Evolutionary conservation across 2,888 invertebrate species (phyloP).

Genomic region (Sisyra terminalis): DNA sequence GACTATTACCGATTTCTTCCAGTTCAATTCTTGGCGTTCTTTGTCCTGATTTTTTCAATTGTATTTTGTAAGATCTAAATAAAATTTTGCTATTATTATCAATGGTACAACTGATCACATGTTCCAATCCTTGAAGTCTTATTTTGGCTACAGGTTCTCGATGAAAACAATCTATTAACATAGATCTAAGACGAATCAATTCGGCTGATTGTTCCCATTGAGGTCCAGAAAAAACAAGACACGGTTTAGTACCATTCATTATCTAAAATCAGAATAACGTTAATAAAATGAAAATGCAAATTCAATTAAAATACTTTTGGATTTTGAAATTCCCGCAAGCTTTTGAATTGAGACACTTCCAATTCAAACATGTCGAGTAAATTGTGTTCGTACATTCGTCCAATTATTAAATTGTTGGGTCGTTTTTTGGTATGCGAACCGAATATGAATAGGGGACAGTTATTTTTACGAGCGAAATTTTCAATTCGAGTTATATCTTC

Average conservation of each 20-base stretch:
- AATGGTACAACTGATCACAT: constrained; percentile 79
- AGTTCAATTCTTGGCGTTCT: constrained; percentile 82
- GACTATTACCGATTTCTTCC: constrained; percentile 77
- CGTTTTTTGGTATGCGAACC: constrained; percentile 89
- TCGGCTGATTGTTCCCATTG: constrained; percentile 74
- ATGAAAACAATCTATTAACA: constrained; percentile 86
- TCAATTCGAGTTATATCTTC: constrained; percentile 77
- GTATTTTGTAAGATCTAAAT: constrained; percentile 62
- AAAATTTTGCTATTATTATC: constrained; percentile 59
- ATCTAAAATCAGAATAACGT: constrained; percentile 3
- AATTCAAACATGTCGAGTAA: constrained; percentile 94
- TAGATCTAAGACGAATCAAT: constrained; percentile 66
- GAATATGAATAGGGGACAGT: constrained; percentile 79
- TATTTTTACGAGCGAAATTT: constrained; percentile 60
- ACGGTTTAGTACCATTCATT: constrained; percentile 74
- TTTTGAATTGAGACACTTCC: constrained; percentile 67
- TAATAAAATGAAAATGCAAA: constrained; percentile 15
- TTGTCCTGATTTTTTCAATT: constrained; percentile 80
- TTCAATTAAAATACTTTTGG: constrained; percentile 35
- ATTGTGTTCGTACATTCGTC: constrained; percentile 76
- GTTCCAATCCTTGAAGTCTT: constrained; percentile 84
- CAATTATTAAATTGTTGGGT: constrained; percentile 80
- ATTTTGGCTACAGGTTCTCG: constrained; percentile 66
- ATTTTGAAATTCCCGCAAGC: constrained; percentile 62
- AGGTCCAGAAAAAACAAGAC: constrained; percentile 82